These are phyloP conservation scores for Rhabdomys dilectus DNA, from an alignment of 2,113 vertebrate species.

Conservation along the genomic window DNA sequence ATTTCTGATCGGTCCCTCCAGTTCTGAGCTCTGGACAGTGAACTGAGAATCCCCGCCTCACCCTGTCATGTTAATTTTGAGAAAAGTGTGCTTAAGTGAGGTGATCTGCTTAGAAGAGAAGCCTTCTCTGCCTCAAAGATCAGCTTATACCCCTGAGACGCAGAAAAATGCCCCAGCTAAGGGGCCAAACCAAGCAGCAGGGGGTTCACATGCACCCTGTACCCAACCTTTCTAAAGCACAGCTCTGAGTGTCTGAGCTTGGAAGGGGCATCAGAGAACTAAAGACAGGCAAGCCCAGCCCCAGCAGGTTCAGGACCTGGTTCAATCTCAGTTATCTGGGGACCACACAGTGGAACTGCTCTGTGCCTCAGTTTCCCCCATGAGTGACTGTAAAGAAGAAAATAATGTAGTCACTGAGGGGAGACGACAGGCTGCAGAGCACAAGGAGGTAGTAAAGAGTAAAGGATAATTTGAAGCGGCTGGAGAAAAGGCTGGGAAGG, in stretches of 20 bases:
- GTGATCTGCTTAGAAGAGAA: background rate
- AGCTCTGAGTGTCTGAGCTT: background rate
- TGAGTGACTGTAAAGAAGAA: slow-evolving; percentile 19
- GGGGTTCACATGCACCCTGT: background rate
- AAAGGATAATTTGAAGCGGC: background rate
- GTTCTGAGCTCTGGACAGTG: background rate
- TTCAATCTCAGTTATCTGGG: background rate
- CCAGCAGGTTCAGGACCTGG: background rate
- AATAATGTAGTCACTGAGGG: background rate
- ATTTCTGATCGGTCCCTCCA: background rate
- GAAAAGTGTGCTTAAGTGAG: slow-evolving; percentile 44
- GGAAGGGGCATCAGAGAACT: background rate
- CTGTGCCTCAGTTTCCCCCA: slow-evolving; percentile 61
- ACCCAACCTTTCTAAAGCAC: background rate
- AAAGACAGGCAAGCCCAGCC: background rate
- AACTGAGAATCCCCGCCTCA: background rate
- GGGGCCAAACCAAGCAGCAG: background rate
- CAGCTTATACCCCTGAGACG: background rate
- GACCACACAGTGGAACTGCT: background rate
- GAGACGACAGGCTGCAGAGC: background rate
- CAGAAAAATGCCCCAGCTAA: background rate
- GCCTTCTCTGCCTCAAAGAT: background rate
- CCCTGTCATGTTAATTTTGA: background rate
- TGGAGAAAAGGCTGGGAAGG: background rate
- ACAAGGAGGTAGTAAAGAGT: too few species aligned